phyloP scores from a whole-genome alignment of 2,797 vertebrate genomes.

The Leptatherina wallacei region DNA sequence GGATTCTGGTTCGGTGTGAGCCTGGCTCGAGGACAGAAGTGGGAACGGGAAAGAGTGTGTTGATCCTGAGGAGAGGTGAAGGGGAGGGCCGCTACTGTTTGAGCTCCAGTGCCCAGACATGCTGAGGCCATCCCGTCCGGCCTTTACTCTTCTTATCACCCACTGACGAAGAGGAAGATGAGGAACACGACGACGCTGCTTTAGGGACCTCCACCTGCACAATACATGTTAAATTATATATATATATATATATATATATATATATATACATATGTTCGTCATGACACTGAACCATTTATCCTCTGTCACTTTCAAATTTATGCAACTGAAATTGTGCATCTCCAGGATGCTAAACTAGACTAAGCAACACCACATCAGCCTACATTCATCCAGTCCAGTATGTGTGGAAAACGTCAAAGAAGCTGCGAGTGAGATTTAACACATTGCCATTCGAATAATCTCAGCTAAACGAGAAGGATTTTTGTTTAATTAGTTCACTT shows the following conservation, averaged over 20 bases:
- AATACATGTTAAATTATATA: conserved; percentile 24
- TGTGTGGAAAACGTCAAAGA: no score
- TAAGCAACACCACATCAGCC: no score
- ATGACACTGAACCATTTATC: no score
- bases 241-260: no score
- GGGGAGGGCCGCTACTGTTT: conserved; percentile 87
- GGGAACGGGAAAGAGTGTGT: background rate
- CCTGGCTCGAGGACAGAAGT: background rate
- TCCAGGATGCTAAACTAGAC: no score
- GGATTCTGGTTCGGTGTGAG: background rate
- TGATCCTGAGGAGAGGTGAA: background rate
- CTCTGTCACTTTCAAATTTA: background rate
- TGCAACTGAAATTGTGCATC: no score
- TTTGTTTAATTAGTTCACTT: no score
- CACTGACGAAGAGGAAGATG: conserved; percentile 83
- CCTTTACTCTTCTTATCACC: conserved; percentile 98
- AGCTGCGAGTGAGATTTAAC: no score
- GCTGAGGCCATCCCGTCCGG: conserved; percentile 98
- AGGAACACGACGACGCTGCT: conserved; percentile 74
- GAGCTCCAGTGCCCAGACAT: conserved; percentile 98
- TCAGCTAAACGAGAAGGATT: no score
- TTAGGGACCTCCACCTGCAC: conserved; percentile 94
- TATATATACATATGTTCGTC: background rate
- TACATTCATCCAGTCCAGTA: no score
- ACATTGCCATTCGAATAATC: no score